These are phyloP conservation scores for Blennius ocellaris DNA, from an alignment of 2,113 vertebrate genomes.

Conservation along the genomic window DNA sequence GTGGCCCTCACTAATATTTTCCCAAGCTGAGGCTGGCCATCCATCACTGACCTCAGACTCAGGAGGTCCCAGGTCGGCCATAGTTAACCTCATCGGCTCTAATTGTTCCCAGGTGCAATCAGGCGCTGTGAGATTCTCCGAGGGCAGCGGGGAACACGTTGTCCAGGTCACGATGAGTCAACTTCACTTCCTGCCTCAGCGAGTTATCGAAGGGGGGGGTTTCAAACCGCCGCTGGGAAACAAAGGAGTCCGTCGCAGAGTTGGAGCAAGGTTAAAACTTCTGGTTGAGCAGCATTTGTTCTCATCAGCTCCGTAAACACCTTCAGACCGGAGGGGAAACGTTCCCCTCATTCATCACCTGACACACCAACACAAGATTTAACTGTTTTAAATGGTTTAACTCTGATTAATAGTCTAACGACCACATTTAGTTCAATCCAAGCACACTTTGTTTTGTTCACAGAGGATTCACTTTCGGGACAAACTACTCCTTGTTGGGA, in stretches of 20 bases:
- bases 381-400: no score
- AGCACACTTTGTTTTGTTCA: neutral
- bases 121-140: slow-evolving; percentile 22
- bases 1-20: no score
- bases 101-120: slow-evolving; percentile 73
- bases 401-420: neutral
- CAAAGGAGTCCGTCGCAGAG: slow-evolving; percentile 30
- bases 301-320: slow-evolving; percentile 65
- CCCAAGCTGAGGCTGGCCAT: slow-evolving; percentile 7
- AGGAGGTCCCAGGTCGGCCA: slow-evolving; percentile 47
- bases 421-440: neutral
- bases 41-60: slow-evolving; percentile 48
- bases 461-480: no score
- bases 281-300: slow-evolving; percentile 40
- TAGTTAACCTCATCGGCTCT: slow-evolving; percentile 67
- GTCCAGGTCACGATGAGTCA: slow-evolving; percentile 35
- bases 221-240: slow-evolving; percentile 4
- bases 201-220: slow-evolving; percentile 8
- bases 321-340: neutral
- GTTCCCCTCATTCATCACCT: slow-evolving; percentile 8
- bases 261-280: slow-evolving; percentile 21
- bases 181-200: slow-evolving; percentile 44
- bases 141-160: slow-evolving; percentile 19
- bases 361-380: no score
- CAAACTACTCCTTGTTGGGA: no score